Conservation (phyloP, 2,888 invertebrate genomes). For the Polyploca ridens region DNA sequence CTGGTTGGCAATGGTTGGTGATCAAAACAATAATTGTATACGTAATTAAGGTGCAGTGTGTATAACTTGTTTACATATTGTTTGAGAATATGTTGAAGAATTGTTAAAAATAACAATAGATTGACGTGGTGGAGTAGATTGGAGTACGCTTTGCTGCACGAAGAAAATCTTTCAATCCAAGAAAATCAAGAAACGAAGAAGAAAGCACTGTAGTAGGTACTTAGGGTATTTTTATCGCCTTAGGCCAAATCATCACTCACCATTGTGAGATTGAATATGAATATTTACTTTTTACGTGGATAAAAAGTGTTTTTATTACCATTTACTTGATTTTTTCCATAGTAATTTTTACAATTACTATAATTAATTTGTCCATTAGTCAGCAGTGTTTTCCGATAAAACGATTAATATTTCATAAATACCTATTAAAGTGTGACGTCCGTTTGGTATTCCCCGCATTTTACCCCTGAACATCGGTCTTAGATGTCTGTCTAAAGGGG, state of each 20-base stretch:
- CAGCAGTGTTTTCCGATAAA: neutral
- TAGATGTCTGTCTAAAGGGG: neutral
- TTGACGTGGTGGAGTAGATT: too few relatives aligned
- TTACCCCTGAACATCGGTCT: neutral
- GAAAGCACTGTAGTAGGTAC: too few relatives aligned
- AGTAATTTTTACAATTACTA: too few relatives aligned
- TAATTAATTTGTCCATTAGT: neutral
- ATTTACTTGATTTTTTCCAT: neutral
- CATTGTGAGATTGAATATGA: too few relatives aligned
- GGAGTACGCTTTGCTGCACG: too few relatives aligned
- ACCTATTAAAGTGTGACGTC: neutral
- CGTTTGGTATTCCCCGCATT: neutral
- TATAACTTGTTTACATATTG: slow-evolving; percentile 5
- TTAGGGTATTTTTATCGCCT: too few relatives aligned
- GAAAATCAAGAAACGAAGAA: too few relatives aligned
- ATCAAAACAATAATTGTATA: slow-evolving; percentile 45
- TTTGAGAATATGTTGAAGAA: neutral
- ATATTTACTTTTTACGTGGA: too few relatives aligned
- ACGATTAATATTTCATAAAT: neutral
- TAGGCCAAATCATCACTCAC: too few relatives aligned
- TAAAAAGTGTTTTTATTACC: too few relatives aligned
- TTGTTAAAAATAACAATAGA: neutral
- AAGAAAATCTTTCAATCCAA: too few relatives aligned
- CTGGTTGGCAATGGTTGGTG: slow-evolving; percentile 53
- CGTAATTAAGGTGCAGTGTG: slow-evolving; percentile 31